Evolutionary conservation across 2,888 invertebrate genomes (phyloP), one percentile per base, ranked within the genome.

Genomic region (Molorchus minor): DNA sequence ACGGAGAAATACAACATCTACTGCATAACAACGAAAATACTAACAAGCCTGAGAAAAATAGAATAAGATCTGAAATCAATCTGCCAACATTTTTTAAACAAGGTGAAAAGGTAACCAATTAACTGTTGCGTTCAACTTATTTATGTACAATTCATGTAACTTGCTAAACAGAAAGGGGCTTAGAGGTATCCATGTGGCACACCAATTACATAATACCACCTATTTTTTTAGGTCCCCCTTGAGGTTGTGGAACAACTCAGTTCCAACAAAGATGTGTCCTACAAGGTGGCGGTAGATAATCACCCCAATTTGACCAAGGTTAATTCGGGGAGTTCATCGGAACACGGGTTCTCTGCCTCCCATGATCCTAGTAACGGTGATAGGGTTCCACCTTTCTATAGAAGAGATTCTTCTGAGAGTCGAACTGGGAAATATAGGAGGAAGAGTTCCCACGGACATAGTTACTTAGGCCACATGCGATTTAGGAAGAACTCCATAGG

Each of bases 401-500:
- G 52, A 16, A 40, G 52, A 13, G 30, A 52, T n/a, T 52, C 52
- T 3, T 52, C 52, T 1, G 41, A 41, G 13, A 40, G 16, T 2
- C 40, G 29, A 33, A 7, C 10, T 33, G 12, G 12, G 33, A n/a
- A n/a, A n/a, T n/a, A n/a, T n/a, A n/a, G n/a, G 15, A 47, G 20
- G 90, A 4, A 87, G 3, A 20, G 29, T 4, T 25, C 16, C 84
- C 62, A 86, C 71, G 45, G 49, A 71, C 88, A 89, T 55, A 86
- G 90, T 72, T 91, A 91, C 73, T 83, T 91, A 59, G 89, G 87
- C 76, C 87, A 89, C 71, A 83, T 90, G 47, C 84, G 86, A 68
- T 84, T 90, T 75, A 91, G 91, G 68, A 84, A 92, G 65, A 92
- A 91, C 74, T 92, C 92, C 0, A 89, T 94, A 62, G 92, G 93